phyloP scores from a whole-genome alignment of 2,888 invertebrate species.

The Arrhopalites spinosus region DNA sequence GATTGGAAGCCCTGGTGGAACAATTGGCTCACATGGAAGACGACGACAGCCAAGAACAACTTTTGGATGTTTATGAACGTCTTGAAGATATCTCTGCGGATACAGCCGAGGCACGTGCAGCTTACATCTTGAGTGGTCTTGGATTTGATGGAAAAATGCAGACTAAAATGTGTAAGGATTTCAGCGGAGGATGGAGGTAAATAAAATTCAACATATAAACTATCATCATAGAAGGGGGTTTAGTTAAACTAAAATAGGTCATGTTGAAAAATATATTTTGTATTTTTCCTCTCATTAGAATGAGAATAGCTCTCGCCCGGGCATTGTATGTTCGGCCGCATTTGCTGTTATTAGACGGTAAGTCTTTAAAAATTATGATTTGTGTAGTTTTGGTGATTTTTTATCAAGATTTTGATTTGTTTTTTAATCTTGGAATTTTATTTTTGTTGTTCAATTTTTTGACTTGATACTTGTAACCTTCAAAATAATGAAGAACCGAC shows the following conservation, averaged over 20 bases:
- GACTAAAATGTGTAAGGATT: constrained; percentile 70
- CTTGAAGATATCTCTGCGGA: constrained; percentile 81
- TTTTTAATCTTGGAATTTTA: too few relatives aligned
- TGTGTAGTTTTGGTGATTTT: too few relatives aligned
- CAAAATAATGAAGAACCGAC: too few relatives aligned
- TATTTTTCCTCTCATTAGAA: constrained; percentile 54
- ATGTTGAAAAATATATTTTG: too few relatives aligned
- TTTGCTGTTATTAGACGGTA: constrained; percentile 65
- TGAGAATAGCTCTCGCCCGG: constrained; percentile 66
- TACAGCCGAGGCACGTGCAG: constrained; percentile 72
- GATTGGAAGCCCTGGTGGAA: constrained; percentile 91
- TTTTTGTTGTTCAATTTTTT: too few relatives aligned
- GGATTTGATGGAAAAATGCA: constrained; percentile 82
- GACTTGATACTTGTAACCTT: too few relatives aligned
- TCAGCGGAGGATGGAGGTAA: constrained; percentile 66
- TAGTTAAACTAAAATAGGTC: too few relatives aligned
- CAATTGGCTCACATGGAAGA: constrained; percentile 81
- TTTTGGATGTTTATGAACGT: constrained; percentile 97
- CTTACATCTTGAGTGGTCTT: constrained; percentile 92
- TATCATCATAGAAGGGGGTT: too few relatives aligned
- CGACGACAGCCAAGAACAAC: constrained; percentile 91
- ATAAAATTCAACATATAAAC: not conserved
- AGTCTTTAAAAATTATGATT: too few relatives aligned
- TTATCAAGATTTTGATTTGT: too few relatives aligned
- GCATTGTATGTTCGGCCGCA: constrained; percentile 62